A percentile compares a stretch with the other conserved stretches of the same genome.
Evolutionary conservation across 2,797 vertebrate genomes (phyloP).

Genomic region (Saguinus oedipus): DNA sequence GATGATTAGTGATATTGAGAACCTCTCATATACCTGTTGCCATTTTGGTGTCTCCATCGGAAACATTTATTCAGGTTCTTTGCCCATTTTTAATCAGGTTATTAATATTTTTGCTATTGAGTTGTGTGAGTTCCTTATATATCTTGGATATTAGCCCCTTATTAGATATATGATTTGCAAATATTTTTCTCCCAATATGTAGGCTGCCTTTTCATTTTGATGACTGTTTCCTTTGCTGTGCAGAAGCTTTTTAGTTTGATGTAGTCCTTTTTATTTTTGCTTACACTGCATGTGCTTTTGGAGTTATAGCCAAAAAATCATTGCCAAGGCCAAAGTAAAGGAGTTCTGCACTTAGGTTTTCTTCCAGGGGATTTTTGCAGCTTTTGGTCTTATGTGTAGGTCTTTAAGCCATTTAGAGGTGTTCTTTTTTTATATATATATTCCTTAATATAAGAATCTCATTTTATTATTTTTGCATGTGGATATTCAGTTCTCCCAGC

Average conservation of each 20-base stretch:
- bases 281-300: background rate
- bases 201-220: background rate
- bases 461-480: background rate
- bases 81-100: background rate
- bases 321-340: background rate
- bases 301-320: background rate
- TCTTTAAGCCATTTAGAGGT: background rate
- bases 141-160: background rate
- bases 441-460: background rate
- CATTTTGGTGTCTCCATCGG: background rate
- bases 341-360: background rate
- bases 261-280: background rate
- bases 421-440: no score
- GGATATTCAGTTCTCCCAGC: background rate
- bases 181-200: background rate
- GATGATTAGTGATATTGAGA: background rate
- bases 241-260: background rate
- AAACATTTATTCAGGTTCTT: background rate
- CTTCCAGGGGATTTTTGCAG: background rate
- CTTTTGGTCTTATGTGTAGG: background rate
- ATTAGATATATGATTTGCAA: background rate
- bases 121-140: background rate
- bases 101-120: background rate
- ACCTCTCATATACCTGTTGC: background rate
- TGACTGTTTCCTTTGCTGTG: background rate